These are phyloP conservation scores for Cnemophilus loriae DNA, from an alignment of 2,113 vertebrate species.

Conservation along the genomic window DNA sequence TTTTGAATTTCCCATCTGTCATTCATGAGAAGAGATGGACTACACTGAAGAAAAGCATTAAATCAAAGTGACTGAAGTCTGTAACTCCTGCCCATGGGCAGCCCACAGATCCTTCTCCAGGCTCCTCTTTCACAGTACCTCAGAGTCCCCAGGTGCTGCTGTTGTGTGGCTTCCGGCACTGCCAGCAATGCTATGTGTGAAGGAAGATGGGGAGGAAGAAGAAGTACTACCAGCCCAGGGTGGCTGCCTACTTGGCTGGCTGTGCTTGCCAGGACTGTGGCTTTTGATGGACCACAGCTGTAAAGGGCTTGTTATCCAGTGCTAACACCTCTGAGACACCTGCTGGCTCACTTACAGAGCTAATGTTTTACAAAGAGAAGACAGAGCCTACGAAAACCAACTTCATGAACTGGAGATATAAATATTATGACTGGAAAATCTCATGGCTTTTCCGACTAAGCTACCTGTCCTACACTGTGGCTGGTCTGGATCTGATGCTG, in stretches of 20 bases:
- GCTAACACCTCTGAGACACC: not conserved
- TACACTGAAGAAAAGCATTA: not conserved
- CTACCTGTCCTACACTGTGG: not conserved
- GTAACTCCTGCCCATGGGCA: not conserved
- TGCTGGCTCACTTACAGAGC: not conserved
- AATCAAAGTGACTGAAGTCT: not conserved
- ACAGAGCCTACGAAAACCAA: not conserved
- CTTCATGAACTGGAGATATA: not conserved
- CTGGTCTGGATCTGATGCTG: not conserved
- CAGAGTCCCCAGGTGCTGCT: not conserved
- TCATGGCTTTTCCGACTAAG: accelerated
- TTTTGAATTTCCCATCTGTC: not conserved
- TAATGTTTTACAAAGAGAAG: not conserved
- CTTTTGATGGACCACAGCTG: not conserved
- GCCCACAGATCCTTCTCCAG: not conserved
- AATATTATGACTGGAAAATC: not conserved
- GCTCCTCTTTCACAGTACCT: not conserved
- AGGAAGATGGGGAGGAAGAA: not conserved
- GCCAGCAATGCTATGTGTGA: not conserved
- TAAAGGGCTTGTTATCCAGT: not conserved
- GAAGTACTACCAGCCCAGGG: not conserved
- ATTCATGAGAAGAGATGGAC: not conserved
- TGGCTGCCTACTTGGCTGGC: not conserved
- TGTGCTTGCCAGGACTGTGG: not conserved
- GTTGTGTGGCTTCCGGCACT: not conserved